Evolutionary conservation across 1,140 invertebrate genomes (phyloP).

Genomic region (Akabosia matsudoensis): DNA sequence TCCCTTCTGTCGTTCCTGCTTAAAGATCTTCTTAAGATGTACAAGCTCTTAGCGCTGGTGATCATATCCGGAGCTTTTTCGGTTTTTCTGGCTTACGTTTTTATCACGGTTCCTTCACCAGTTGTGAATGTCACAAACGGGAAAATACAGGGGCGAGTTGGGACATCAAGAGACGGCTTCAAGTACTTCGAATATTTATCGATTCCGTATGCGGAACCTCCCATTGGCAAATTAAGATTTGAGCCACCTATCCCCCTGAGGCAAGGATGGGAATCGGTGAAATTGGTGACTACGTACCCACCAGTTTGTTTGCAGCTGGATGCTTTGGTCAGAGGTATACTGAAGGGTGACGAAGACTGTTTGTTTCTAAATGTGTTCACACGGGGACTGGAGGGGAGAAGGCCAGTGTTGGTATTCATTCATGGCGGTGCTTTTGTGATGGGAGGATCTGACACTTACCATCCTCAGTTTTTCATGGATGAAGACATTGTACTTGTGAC

Average conservation of each 20-base stretch:
- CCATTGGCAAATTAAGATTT: slow-evolving; percentile 59
- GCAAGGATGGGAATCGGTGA: neutral
- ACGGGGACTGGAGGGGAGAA: neutral
- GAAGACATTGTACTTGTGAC: slow-evolving; percentile 12
- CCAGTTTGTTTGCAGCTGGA: neutral
- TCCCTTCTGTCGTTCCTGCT: too few relatives aligned
- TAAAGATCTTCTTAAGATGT: too few relatives aligned
- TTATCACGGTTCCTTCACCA: too few relatives aligned
- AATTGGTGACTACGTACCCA: neutral
- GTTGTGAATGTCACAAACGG: too few relatives aligned
- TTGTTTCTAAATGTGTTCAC: slow-evolving; percentile 36
- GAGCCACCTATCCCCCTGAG: slow-evolving; percentile 41
- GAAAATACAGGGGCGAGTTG: slow-evolving; percentile 6
- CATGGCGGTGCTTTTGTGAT: neutral
- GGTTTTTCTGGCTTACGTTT: too few relatives aligned
- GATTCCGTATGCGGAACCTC: slow-evolving; percentile 62
- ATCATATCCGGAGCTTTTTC: too few relatives aligned
- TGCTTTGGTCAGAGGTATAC: neutral
- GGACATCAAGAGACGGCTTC: slow-evolving; percentile 14
- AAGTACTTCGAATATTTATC: slow-evolving; percentile 47
- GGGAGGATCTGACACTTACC: neutral
- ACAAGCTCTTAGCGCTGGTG: too few relatives aligned
- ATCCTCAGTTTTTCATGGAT: neutral
- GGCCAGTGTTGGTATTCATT: neutral
- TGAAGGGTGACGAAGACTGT: slow-evolving; percentile 34